A percentile compares a stretch with the other conserved stretches of the same genome.
phyloP scores from a whole-genome alignment of 1,140 invertebrate genomes.

The Hylaeus volcanicus region DNA sequence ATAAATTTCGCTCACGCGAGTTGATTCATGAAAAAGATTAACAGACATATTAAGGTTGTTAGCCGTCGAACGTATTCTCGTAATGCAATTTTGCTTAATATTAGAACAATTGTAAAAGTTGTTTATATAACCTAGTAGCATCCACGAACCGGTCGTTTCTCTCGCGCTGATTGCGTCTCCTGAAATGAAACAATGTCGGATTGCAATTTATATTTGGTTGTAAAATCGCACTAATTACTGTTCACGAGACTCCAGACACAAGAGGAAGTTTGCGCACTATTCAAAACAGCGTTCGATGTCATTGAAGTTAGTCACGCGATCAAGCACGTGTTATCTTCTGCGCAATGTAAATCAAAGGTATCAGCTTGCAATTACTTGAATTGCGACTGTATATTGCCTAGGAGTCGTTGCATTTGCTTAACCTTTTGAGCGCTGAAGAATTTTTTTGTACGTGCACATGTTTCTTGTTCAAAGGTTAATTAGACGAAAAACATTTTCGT shows the following conservation, averaged over 20 bases:
- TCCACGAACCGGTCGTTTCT: background rate
- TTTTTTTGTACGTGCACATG: too few species aligned
- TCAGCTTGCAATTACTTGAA: conserved; percentile 46
- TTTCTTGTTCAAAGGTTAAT: background rate
- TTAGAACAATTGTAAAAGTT: too few species aligned
- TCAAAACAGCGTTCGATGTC: conserved; percentile 48
- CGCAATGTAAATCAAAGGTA: conserved; percentile 43
- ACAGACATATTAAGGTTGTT: too few species aligned
- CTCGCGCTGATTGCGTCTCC: background rate
- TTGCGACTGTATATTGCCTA: background rate
- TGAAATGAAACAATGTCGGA: conserved; percentile 8
- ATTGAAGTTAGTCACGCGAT: conserved; percentile 50
- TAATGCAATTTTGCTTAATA: too few species aligned
- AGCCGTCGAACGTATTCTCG: too few species aligned
- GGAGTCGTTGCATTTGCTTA: background rate
- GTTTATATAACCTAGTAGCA: too few species aligned
- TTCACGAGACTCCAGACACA: conserved; percentile 20
- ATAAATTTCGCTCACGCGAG: too few species aligned
- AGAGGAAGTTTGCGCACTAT: conserved; percentile 45
- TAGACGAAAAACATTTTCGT: background rate
- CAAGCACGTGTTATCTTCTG: conserved; percentile 37
- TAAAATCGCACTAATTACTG: conserved; percentile 35
- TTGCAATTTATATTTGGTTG: conserved; percentile 23
- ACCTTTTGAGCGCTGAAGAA: background rate
- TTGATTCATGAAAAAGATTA: too few species aligned